Evolutionary conservation across 2,113 vertebrate genomes (phyloP), one percentile per base, ranked within the genome.

Genomic region (Merops nubicus): DNA sequence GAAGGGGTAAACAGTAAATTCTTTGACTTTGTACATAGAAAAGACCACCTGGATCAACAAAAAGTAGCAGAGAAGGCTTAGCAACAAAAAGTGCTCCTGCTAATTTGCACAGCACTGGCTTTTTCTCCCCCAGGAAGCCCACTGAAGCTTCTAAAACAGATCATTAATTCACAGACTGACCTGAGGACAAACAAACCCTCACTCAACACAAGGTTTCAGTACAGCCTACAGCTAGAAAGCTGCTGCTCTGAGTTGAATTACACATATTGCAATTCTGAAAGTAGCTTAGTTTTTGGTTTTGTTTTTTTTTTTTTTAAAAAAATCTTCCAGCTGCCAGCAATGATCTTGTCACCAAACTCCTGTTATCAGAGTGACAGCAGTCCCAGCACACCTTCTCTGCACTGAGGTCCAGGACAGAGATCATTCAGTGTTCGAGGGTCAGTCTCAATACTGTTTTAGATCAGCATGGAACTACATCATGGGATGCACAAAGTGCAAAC

Each of bases 21-120:
- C 63, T 86, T 93, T 96, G 59, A 94, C 68, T 80, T 64, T 77
- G n/a, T 53, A 51, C 60, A 93, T 85, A 65, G 36, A 85, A 75
- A 95, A 90, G 69, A 74, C 68, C 85, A 84, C 72, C 72, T 93
- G 79, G 40, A 85, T 91, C 86, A 97, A 94, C 83, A 94, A 72
- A 90, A 93, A 62, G 23, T 26, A 84, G 43, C 40, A 84, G 64
- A 75, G 60, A 84, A 86, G 76, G 78, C 43, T 80, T 25, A 78
- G 73, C 69, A 92, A 81, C 93, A 91, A 83, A 86, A 88, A 92
- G 76, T 84, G 38, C 78, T 95, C 85, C 88, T 3, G 12, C 75
- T 89, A 93, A 65, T 77, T 84, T 69, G 79, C 38, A 93, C 9
- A 77, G 51, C 47, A 51, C 50, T 63, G 80, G 36, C 72, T 50